phyloP scores from a whole-genome alignment of 2,888 invertebrate genomes.

The Synanthedon myopaeformis region DNA sequence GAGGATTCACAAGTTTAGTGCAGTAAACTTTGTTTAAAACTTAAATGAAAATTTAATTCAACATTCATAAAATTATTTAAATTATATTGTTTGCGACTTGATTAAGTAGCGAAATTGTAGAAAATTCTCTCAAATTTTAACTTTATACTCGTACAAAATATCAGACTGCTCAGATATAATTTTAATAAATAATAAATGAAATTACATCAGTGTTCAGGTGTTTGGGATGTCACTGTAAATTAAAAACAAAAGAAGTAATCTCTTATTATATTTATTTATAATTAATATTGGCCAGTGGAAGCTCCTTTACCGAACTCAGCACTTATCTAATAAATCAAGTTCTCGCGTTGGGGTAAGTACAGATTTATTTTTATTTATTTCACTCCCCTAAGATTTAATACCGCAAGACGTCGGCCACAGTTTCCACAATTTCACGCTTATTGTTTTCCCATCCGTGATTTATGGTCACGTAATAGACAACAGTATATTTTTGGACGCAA shows the following conservation, averaged over 20 bases:
- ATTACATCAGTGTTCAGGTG: no score
- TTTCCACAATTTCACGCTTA: slow-evolving; percentile 72
- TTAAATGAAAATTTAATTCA: no score
- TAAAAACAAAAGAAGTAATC: background rate
- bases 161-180: no score
- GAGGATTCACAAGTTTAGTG: no score
- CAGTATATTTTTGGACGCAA: slow-evolving; percentile 64
- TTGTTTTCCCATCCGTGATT: slow-evolving; percentile 71
- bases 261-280: slow-evolving; percentile 33
- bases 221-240: no score
- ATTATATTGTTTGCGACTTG: no score
- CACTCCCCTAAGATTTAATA: slow-evolving; percentile 68
- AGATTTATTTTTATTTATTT: slow-evolving; percentile 70
- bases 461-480: slow-evolving; percentile 62
- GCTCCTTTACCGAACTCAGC: slow-evolving; percentile 12
- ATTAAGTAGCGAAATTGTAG: no score
- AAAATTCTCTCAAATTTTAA: no score
- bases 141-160: no score
- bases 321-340: slow-evolving; percentile 57
- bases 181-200: no score
- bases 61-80: no score
- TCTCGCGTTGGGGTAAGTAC: slow-evolving; percentile 46
- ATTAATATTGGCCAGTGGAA: slow-evolving; percentile 24
- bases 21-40: no score
- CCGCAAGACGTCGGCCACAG: slow-evolving; percentile 58